A percentile compares a stretch with the other conserved stretches of the same genome.
Evolutionary conservation across 1,140 invertebrate genomes (phyloP).

Genomic region (Grapholita molesta): DNA sequence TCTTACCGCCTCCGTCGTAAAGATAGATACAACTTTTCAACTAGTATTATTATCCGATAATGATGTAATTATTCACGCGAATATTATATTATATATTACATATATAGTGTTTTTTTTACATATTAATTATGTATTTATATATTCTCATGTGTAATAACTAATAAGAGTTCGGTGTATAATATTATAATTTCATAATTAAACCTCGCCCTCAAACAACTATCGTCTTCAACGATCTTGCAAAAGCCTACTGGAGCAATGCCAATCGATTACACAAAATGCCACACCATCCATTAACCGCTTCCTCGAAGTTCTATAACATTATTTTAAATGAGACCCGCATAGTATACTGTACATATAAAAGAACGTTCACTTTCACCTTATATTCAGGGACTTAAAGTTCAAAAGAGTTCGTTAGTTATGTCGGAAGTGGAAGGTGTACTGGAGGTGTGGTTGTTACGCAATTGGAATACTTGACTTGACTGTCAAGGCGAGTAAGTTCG

Average conservation of each 20-base stretch:
- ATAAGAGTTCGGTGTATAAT: background rate
- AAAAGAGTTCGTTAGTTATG: slow-evolving; percentile 1
- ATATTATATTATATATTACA: too few relatives aligned
- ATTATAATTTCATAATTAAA: background rate
- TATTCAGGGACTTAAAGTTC: slow-evolving; percentile 6
- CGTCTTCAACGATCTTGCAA: slow-evolving; percentile 10
- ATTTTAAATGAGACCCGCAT: background rate
- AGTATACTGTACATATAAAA: background rate
- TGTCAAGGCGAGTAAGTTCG: slow-evolving; percentile 5
- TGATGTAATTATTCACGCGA: too few relatives aligned
- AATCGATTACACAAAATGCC: background rate
- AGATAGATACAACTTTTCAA: too few relatives aligned
- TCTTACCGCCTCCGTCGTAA: too few relatives aligned
- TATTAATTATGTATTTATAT: too few relatives aligned
- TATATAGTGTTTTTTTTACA: too few relatives aligned
- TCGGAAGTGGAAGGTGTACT: background rate
- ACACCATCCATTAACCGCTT: slow-evolving; percentile 6
- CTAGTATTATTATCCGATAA: too few relatives aligned
- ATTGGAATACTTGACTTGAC: slow-evolving; percentile 5
- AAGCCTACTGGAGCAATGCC: slow-evolving; percentile 9
- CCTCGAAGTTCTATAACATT: background rate
- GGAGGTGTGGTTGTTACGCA: slow-evolving; percentile 12
- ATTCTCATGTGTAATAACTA: too few relatives aligned
- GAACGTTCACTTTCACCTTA: slow-evolving; percentile 6
- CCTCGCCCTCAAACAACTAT: slow-evolving; percentile 2